Conservation (phyloP, 1,140 invertebrate species). For the Pararge aegeria region DNA sequence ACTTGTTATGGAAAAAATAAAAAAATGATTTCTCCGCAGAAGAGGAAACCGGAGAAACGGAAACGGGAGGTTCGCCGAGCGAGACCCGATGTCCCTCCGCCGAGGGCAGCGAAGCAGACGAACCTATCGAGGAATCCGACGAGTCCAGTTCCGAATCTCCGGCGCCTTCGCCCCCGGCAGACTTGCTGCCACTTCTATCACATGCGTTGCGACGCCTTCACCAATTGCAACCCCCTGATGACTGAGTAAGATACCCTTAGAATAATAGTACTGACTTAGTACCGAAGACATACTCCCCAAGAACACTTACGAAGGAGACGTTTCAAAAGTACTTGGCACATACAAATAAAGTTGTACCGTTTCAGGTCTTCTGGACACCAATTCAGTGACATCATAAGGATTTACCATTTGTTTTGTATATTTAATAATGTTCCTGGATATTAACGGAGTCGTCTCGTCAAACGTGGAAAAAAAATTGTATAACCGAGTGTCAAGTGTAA, state of each 20-base stretch:
- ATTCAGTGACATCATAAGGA: no score
- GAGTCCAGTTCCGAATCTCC: slow-evolving; percentile 5
- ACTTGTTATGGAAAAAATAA: no score
- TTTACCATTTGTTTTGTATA: no score
- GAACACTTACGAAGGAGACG: no score
- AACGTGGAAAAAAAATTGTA: no score
- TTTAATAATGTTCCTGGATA: no score
- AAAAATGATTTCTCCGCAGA: slow-evolving; percentile 14
- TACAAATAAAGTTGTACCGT: no score
- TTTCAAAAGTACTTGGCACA: no score
- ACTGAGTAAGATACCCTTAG: slow-evolving; percentile 7
- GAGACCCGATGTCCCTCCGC: slow-evolving; percentile 28
- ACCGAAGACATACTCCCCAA: no score
- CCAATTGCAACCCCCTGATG: slow-evolving; percentile 26
- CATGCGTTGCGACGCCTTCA: slow-evolving; percentile 27
- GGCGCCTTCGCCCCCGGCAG: slow-evolving; percentile 19
- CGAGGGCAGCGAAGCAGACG: slow-evolving; percentile 32
- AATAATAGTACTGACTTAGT: not conserved
- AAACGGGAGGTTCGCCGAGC: slow-evolving; percentile 10
- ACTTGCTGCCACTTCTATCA: slow-evolving; percentile 27
- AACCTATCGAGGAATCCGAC: slow-evolving; percentile 28
- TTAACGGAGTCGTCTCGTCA: no score
- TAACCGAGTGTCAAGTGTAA: no score
- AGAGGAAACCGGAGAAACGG: slow-evolving; percentile 32
- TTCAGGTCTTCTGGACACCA: no score